Percentiles rank a stretch among this genome's conserved stretches.
phyloP scores from a whole-genome alignment of 2,888 invertebrate genomes.

The Matsumyia berberina region DNA sequence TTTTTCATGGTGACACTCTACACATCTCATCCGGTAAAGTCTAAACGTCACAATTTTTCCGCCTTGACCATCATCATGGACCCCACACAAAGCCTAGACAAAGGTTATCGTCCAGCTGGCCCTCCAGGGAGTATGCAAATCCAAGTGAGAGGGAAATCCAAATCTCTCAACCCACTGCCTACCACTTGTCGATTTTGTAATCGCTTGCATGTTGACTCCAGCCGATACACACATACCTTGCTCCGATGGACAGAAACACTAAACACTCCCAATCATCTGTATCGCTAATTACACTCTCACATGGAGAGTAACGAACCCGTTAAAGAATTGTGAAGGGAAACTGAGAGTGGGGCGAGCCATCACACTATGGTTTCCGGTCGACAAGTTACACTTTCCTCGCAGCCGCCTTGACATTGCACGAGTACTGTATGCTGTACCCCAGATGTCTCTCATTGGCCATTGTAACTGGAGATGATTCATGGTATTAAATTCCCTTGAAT shows the following conservation, averaged over 20 bases:
- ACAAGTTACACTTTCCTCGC: conserved; percentile 55
- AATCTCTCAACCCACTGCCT: background rate
- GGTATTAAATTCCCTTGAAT: conserved; percentile 59
- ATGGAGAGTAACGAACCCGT: conserved; percentile 66
- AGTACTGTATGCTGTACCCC: background rate
- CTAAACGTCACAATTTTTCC: conserved; percentile 12
- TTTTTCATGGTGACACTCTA: background rate
- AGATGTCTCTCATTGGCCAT: conserved; percentile 50
- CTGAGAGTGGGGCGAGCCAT: conserved; percentile 6
- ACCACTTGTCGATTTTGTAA: conserved; percentile 41
- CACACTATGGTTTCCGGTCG: conserved; percentile 55
- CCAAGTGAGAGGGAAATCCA: conserved; percentile 33
- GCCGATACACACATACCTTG: conserved; percentile 29
- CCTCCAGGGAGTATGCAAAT: conserved; percentile 31
- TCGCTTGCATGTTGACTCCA: conserved; percentile 44
- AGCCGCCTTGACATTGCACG: conserved; percentile 59
- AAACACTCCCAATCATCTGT: conserved; percentile 37
- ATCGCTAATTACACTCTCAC: conserved; percentile 32
- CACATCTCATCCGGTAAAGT: background rate
- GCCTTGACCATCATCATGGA: background rate
- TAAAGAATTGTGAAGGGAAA: conserved; percentile 61
- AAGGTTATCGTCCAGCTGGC: background rate
- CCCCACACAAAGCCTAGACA: background rate
- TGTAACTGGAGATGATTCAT: conserved; percentile 65
- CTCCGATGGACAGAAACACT: conserved; percentile 47